phyloP scores from a whole-genome alignment of 2,797 vertebrate species.

The Lutjanus argentimaculatus region DNA sequence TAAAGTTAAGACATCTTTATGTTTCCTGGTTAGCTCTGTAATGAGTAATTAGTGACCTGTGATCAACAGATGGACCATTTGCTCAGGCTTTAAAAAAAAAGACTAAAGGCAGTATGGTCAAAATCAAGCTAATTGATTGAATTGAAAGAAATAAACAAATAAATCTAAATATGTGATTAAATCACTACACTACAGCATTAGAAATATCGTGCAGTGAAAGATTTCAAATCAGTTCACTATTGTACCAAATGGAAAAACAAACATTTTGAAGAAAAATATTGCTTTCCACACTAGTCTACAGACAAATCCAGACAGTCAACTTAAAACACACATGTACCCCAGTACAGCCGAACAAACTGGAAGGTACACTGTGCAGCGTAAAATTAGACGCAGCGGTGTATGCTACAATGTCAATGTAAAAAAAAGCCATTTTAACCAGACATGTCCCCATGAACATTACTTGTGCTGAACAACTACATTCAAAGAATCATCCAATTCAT shows the following conservation, averaged over 20 bases:
- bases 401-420: not conserved
- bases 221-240: not conserved
- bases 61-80: not conserved
- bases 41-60: not conserved
- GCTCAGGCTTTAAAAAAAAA: not conserved
- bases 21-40: not conserved
- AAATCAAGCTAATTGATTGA: not conserved
- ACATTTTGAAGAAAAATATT: not conserved
- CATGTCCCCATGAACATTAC: not conserved
- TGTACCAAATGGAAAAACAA: not conserved
- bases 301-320: not conserved
- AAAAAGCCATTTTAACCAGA: not conserved
- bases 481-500: not conserved
- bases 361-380: not conserved
- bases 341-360: not conserved
- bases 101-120: not conserved
- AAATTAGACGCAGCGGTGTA: slow-evolving; percentile 2
- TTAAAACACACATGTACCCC: not conserved
- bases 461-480: not conserved
- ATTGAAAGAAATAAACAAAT: not conserved
- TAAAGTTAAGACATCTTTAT: not conserved
- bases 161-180: not conserved
- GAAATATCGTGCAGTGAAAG: not conserved
- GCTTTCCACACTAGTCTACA: not conserved
- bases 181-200: not conserved